phyloP scores from a whole-genome alignment of 2,113 vertebrate species.

The Pluvianellus socialis region DNA sequence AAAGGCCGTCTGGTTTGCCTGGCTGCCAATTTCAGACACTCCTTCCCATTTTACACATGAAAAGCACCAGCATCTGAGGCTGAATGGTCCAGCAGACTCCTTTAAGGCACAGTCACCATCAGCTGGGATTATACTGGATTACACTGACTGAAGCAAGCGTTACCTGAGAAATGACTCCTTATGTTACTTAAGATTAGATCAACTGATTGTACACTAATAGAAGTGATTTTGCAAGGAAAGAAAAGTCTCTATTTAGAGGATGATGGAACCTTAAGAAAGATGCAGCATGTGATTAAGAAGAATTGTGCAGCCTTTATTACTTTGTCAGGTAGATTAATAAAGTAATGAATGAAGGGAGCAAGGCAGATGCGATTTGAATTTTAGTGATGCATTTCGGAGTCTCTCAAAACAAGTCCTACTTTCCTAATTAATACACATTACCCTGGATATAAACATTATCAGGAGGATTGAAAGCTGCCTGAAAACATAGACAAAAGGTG shows the following conservation, averaged over 20 bases:
- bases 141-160: not conserved
- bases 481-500: conserved; percentile 19
- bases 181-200: conserved; percentile 1
- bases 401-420: not conserved
- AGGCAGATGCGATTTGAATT: not conserved
- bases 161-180: conserved; percentile 37
- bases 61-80: not conserved
- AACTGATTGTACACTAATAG: not conserved
- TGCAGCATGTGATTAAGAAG: not conserved
- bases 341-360: not conserved
- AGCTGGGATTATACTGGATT: conserved; percentile 5
- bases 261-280: not conserved
- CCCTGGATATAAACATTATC: not conserved
- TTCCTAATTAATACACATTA: not conserved
- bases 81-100: not conserved
- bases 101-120: not conserved
- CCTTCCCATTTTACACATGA: not conserved
- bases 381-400: not conserved
- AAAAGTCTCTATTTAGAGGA: not conserved
- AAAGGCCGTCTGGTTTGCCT: not conserved
- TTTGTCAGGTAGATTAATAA: not conserved
- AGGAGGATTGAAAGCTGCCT: not conserved
- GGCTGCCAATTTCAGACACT: not conserved
- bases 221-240: conserved; percentile 11
- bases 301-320: not conserved